These are phyloP conservation scores for Psilopogon haemacephalus DNA, from an alignment of 2,113 vertebrate species.

Conservation along the genomic window DNA sequence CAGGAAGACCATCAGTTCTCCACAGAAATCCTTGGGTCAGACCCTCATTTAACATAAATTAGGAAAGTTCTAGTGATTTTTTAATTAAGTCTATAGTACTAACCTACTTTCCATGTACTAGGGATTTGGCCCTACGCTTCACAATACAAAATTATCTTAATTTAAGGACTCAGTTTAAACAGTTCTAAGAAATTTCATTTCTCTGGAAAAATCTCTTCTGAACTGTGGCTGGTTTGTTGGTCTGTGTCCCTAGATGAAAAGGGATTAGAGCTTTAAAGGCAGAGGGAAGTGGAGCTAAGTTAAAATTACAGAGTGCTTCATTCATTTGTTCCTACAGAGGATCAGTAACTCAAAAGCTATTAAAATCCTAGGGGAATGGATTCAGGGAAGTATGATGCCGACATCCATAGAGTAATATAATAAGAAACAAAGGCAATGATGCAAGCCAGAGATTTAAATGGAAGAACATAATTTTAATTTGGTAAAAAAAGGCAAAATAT, in stretches of 20 bases:
- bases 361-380: not conserved
- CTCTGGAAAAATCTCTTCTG: not conserved
- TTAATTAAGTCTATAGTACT: not conserved
- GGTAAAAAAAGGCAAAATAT: not conserved
- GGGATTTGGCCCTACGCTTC: not conserved
- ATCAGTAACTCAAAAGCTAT: conserved; percentile 17
- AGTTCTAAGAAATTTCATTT: not conserved
- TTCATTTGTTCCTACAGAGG: not conserved
- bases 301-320: conserved; percentile 1
- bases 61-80: not conserved
- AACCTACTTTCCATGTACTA: not conserved
- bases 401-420: not conserved
- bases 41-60: not conserved
- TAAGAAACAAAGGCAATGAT: not conserved
- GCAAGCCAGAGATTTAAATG: not conserved
- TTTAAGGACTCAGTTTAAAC: not conserved
- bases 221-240: not conserved
- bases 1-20: not conserved
- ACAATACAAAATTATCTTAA: not conserved
- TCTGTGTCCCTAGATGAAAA: not conserved
- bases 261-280: not conserved
- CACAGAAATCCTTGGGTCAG: not conserved
- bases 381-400: not conserved
- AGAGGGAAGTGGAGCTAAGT: not conserved
- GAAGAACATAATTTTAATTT: not conserved